A percentile compares a stretch with the other conserved stretches of the same genome.
These are phyloP conservation scores for Caenorhabditis wallacei DNA, from an alignment of 2,888 invertebrate species.

Conservation along the genomic window DNA sequence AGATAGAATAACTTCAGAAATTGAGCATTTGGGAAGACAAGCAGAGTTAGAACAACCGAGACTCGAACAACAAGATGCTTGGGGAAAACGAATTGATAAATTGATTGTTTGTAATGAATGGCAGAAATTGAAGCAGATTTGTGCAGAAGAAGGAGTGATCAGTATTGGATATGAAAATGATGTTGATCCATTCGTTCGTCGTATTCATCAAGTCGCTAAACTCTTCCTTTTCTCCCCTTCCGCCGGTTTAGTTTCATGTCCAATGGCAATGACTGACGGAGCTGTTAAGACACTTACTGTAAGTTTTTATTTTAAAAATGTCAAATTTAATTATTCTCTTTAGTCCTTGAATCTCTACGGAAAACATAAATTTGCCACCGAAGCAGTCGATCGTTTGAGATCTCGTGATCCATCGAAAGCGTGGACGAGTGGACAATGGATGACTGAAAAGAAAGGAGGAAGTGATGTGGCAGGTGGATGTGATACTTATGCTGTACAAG, in stretches of 20 bases:
- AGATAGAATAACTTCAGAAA: conserved; percentile 84
- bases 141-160: conserved; percentile 86
- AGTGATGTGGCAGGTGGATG: conserved; percentile 86
- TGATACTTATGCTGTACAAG: conserved; percentile 77
- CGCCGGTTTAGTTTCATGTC: conserved; percentile 86
- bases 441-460: conserved; percentile 86
- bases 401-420: conserved; percentile 82
- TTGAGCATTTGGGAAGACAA: conserved; percentile 83
- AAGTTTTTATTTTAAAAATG: background rate
- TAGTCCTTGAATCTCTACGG: conserved; percentile 64
- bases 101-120: conserved; percentile 86
- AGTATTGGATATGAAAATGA: conserved; percentile 79
- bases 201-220: conserved; percentile 84
- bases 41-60: conserved; percentile 84
- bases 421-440: conserved; percentile 87
- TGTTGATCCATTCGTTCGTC: conserved; percentile 64
- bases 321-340: conserved; percentile 2
- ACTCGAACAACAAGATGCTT: conserved; percentile 85
- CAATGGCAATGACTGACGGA: conserved; percentile 87
- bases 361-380: conserved; percentile 63
- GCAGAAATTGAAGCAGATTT: conserved; percentile 85
- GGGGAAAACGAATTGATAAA: conserved; percentile 85
- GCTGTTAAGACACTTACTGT: conserved; percentile 86
- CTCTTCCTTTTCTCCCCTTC: conserved; percentile 85
- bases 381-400: conserved; percentile 65